A percentile compares a stretch with the other conserved stretches of the same genome.
Conservation (phyloP, 1,140 invertebrate species). For the Drosophila lini region DNA sequence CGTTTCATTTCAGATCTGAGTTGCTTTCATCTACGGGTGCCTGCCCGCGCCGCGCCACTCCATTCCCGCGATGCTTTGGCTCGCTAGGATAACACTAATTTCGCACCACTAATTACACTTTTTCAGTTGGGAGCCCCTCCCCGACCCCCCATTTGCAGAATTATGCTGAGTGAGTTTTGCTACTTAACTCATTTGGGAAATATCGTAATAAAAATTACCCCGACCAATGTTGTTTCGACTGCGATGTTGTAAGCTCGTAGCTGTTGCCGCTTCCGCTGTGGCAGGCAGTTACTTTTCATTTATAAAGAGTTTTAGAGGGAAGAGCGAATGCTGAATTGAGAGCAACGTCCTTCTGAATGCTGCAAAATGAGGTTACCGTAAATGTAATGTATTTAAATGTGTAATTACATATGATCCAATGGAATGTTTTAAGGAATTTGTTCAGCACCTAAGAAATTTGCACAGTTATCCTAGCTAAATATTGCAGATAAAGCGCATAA, state of each 20-base stretch:
- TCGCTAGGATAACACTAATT: slow-evolving; percentile 67
- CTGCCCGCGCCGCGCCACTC: not conserved
- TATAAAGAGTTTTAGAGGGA: not conserved
- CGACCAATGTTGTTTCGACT: slow-evolving; percentile 10
- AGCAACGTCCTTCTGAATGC: slow-evolving; percentile 1
- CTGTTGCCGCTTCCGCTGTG: slow-evolving; percentile 5
- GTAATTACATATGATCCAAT: too few species aligned
- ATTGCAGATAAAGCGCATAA: too few species aligned
- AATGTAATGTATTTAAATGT: too few species aligned
- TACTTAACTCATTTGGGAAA: slow-evolving; percentile 71
- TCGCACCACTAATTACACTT: slow-evolving; percentile 76
- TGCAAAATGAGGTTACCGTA: slow-evolving; percentile 5
- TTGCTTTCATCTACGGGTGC: slow-evolving; percentile 3
- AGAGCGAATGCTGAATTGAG: not conserved
- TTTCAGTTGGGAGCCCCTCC: slow-evolving; percentile 13
- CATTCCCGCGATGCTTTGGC: slow-evolving; percentile 10
- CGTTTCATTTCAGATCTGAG: slow-evolving; percentile 69
- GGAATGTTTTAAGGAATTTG: too few species aligned
- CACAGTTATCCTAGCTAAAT: too few species aligned
- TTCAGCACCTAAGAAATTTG: too few species aligned
- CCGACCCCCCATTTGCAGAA: slow-evolving; percentile 43
- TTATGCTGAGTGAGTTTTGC: slow-evolving; percentile 65
- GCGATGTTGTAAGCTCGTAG: not conserved
- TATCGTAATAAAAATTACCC: slow-evolving; percentile 60
- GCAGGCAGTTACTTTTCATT: slow-evolving; percentile 24